These are phyloP conservation scores for Phoebastria nigripes DNA, from an alignment of 2,797 vertebrate species.

Conservation along the genomic window DNA sequence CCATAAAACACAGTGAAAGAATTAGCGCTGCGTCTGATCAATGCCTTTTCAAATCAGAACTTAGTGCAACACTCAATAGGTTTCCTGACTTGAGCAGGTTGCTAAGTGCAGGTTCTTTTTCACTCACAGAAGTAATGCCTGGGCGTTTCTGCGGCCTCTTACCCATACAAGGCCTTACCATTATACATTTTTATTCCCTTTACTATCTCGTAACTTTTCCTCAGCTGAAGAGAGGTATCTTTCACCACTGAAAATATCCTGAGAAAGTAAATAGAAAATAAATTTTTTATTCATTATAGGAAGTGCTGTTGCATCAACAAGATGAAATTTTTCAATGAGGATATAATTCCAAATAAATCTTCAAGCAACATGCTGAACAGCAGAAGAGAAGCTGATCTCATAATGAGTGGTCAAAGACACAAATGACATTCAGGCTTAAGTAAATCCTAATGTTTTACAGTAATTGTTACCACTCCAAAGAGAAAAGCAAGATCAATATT, in stretches of 20 bases:
- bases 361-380: not conserved
- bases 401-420: not conserved
- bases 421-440: not conserved
- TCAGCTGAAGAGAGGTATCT: not conserved
- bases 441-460: not conserved
- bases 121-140: not conserved
- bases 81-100: slow-evolving; percentile 8
- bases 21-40: slow-evolving; percentile 53
- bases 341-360: not conserved
- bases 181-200: not conserved
- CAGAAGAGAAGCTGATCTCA: not conserved
- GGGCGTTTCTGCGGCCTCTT: not conserved
- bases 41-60: slow-evolving; percentile 43
- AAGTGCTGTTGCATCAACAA: not conserved
- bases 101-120: slow-evolving; percentile 20
- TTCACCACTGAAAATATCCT: not conserved
- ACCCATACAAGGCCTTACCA: not conserved
- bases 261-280: not conserved
- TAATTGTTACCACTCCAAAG: not conserved
- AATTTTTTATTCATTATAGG: not conserved
- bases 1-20: slow-evolving; percentile 29
- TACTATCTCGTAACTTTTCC: not conserved
- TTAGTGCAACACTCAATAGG: slow-evolving; percentile 6
- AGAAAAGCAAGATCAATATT: not conserved
- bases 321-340: not conserved